Evolutionary conservation across 2,113 vertebrate genomes (phyloP).

Genomic region (Myotis yumanensis): DNA sequence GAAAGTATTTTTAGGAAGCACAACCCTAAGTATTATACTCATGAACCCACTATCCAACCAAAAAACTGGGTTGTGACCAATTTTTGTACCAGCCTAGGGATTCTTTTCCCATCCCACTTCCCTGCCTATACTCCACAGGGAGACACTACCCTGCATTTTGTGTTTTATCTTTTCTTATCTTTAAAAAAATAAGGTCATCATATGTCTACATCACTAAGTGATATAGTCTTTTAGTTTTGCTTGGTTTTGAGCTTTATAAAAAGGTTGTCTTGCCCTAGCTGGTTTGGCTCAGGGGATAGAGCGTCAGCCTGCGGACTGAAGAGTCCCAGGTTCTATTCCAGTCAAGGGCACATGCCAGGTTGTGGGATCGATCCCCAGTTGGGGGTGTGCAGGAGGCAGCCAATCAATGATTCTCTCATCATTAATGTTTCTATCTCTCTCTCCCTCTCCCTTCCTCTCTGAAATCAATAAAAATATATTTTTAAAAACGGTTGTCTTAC

Average conservation of each 20-base stretch:
- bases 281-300: too few relatives aligned
- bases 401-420: too few relatives aligned
- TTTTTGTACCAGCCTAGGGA: not conserved
- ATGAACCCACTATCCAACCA: not conserved
- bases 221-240: not conserved
- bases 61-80: not conserved
- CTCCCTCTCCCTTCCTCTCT: too few relatives aligned
- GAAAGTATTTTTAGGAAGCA: not conserved
- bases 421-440: too few relatives aligned
- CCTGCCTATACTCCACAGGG: not conserved
- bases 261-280: not conserved
- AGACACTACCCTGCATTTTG: not conserved
- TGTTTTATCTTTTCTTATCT: not conserved
- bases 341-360: too few relatives aligned
- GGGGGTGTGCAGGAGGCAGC: too few relatives aligned
- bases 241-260: slow-evolving; percentile 41
- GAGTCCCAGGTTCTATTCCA: too few relatives aligned
- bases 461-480: not conserved
- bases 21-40: not conserved
- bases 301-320: too few relatives aligned
- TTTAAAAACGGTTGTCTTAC: slow-evolving; percentile 6
- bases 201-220: not conserved
- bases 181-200: not conserved
- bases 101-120: not conserved
- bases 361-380: too few relatives aligned